Percentiles rank a stretch among this genome's conserved stretches.
Evolutionary conservation across 35 echinoderm and acorn worm genomes (phyloP).

Genomic region (Ophioderma brevispina): DNA sequence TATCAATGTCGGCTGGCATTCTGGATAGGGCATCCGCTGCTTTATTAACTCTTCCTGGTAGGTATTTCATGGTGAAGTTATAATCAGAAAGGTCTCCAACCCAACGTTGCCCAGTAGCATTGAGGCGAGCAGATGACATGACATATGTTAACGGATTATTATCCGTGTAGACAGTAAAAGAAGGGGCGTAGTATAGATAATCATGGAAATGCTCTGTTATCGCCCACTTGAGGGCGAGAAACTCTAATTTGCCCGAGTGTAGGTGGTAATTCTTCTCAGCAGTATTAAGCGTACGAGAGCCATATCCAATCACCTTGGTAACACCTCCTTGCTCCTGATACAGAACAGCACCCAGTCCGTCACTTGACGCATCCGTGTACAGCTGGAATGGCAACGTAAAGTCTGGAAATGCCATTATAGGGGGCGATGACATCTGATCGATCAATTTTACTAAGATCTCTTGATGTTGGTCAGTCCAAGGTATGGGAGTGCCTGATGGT

Average conservation of each 20-base stretch:
- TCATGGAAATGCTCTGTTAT: slow-evolving; percentile 31
- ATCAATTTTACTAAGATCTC: slow-evolving; percentile 27
- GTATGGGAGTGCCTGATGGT: slow-evolving; percentile 46
- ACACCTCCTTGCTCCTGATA: slow-evolving; percentile 22
- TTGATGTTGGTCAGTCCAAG: slow-evolving; percentile 42
- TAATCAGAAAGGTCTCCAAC: slow-evolving; percentile 15
- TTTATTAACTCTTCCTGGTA: background rate
- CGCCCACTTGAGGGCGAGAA: slow-evolving; percentile 59
- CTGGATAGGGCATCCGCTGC: slow-evolving; percentile 10
- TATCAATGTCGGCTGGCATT: slow-evolving; percentile 13
- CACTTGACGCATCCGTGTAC: slow-evolving; percentile 31
- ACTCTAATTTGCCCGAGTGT: slow-evolving; percentile 64
- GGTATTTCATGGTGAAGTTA: slow-evolving; percentile 5
- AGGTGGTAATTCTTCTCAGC: slow-evolving; percentile 73
- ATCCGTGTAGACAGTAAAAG: no score
- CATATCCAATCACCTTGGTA: slow-evolving; percentile 3
- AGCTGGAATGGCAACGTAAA: background rate
- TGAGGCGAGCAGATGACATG: slow-evolving; percentile 18
- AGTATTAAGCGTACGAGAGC: slow-evolving; percentile 24
- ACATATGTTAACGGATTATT: slow-evolving; percentile 18
- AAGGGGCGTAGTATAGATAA: slow-evolving; percentile 37
- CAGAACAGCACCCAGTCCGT: slow-evolving; percentile 6
- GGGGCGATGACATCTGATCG: background rate
- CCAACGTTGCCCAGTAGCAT: slow-evolving; percentile 35
- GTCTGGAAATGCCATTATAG: background rate